Percentiles rank a stretch among this genome's conserved stretches.
Evolutionary conservation across 2,888 invertebrate genomes (phyloP).

Genomic region (Cryptops parisi): DNA sequence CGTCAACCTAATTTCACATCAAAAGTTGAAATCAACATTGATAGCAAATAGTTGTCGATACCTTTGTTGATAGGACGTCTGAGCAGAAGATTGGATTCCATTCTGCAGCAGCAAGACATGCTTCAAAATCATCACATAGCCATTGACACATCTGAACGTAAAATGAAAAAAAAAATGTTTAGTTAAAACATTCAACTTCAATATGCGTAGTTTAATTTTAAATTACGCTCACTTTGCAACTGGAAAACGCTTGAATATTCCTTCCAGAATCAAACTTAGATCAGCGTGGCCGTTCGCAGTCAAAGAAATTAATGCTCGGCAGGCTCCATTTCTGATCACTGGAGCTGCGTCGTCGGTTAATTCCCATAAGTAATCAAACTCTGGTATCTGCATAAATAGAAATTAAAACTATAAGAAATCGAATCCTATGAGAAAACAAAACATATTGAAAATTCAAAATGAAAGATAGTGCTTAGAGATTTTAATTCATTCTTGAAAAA

Average conservation of each 20-base stretch:
- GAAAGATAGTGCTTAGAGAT: no score
- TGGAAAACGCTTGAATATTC: neutral
- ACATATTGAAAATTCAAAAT: neutral
- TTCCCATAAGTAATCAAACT: constrained; percentile 3
- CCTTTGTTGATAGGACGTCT: no score
- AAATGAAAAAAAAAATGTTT: neutral
- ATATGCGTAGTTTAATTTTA: neutral
- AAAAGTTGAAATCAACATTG: no score
- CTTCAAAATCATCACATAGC: neutral
- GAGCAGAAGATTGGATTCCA: no score
- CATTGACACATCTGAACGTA: neutral
- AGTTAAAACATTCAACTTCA: no score
- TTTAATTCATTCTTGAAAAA: no score
- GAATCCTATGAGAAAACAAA: neutral
- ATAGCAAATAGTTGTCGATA: no score
- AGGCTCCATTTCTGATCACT: neutral
- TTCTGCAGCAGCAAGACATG: no score
- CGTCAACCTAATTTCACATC: no score
- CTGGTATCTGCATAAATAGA: neutral
- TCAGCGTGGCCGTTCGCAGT: neutral
- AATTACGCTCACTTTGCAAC: neutral
- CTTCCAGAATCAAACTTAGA: neutral
- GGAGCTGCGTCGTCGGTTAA: neutral
- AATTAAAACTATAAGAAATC: neutral
- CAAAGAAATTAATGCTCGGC: neutral